phyloP scores from a whole-genome alignment of 2,888 invertebrate species.

The Aethes cnicana region DNA sequence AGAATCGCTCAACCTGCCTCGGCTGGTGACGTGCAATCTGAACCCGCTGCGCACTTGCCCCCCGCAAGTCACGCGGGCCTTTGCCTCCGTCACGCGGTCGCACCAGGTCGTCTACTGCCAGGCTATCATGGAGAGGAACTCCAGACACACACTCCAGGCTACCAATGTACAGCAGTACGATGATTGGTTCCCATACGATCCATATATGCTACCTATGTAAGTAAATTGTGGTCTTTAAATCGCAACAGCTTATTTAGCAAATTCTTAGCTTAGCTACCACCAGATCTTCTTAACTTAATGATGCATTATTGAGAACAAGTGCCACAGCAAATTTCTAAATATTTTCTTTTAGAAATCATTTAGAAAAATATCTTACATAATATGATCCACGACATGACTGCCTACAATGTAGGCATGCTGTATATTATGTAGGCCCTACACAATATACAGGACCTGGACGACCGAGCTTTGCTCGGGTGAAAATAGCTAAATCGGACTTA shows the following conservation, averaged over 20 bases:
- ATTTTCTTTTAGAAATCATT: too few relatives aligned
- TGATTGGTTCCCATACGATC: slow-evolving; percentile 95
- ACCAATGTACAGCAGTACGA: slow-evolving; percentile 74
- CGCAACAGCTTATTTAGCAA: neutral
- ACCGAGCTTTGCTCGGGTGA: too few relatives aligned
- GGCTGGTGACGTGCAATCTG: slow-evolving; percentile 91
- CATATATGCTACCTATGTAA: slow-evolving; percentile 88
- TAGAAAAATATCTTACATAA: too few relatives aligned
- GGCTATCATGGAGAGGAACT: slow-evolving; percentile 93
- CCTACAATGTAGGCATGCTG: too few relatives aligned
- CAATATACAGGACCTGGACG: too few relatives aligned
- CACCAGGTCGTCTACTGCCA: slow-evolving; percentile 97
- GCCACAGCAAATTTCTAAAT: too few relatives aligned
- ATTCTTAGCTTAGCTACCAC: too few relatives aligned
- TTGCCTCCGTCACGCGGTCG: slow-evolving; percentile 90
- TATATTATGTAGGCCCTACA: too few relatives aligned
- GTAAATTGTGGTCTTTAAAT: slow-evolving; percentile 33
- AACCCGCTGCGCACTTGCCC: slow-evolving; percentile 94
- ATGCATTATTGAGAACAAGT: too few relatives aligned
- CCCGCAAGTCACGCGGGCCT: slow-evolving; percentile 88
- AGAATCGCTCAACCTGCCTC: slow-evolving; percentile 91
- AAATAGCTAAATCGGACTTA: too few relatives aligned
- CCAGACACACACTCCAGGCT: slow-evolving; percentile 77
- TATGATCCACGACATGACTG: too few relatives aligned
- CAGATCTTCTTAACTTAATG: too few relatives aligned